Percentiles rank a stretch among this genome's conserved stretches.
Conservation (phyloP, 2,888 invertebrate species). For the Podabrus alpinus region DNA sequence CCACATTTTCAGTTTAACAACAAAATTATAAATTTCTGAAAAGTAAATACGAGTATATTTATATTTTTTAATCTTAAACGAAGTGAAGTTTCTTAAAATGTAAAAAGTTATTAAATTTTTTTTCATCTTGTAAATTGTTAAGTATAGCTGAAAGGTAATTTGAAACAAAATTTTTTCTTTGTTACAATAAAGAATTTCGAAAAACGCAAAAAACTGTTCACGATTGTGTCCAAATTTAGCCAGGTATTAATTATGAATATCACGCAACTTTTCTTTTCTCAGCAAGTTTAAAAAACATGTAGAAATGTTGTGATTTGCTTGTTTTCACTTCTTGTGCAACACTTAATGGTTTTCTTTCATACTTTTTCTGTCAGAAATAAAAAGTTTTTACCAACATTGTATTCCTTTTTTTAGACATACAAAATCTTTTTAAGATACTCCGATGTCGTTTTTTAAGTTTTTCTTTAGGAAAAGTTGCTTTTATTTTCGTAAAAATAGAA, state of each 20-base stretch:
- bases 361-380: slow-evolving; percentile 1
- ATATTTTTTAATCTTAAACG: no score
- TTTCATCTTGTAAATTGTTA: neutral
- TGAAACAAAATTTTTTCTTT: neutral
- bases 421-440: neutral
- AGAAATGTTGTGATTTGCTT: slow-evolving; percentile 1
- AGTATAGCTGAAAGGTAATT: neutral
- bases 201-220: neutral
- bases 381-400: slow-evolving; percentile 3
- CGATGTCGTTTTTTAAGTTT: neutral
- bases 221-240: neutral
- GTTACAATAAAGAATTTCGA: neutral
- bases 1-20: neutral
- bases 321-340: slow-evolving; percentile 3
- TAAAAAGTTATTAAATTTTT: neutral
- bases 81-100: neutral
- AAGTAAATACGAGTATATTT: no score
- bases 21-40: neutral
- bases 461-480: neutral
- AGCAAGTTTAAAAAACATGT: neutral
- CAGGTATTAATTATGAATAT: neutral
- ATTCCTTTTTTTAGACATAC: neutral
- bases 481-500: neutral
- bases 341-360: slow-evolving; percentile 3
- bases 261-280: neutral